Evolutionary conservation across 2,113 vertebrate genomes (phyloP).

Genomic region (Macroglossus sobrinus): DNA sequence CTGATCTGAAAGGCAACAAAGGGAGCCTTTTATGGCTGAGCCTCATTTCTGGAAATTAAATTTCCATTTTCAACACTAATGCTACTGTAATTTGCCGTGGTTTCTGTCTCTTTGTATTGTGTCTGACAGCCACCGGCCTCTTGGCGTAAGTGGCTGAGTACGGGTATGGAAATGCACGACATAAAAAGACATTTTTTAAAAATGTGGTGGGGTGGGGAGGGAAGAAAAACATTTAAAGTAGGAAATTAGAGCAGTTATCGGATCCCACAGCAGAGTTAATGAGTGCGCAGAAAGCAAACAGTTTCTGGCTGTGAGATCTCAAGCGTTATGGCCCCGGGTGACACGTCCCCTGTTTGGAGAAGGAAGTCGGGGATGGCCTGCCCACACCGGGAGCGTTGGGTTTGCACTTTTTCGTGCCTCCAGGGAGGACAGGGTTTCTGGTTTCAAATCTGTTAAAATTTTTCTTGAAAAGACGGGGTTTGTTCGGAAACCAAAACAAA

Average conservation of each 20-base stretch:
- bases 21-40: constrained; percentile 81
- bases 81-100: constrained; percentile 79
- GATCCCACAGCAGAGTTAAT: constrained; percentile 85
- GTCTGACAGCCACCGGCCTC: constrained; percentile 79
- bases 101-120: constrained; percentile 81
- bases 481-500: constrained; percentile 85
- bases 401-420: constrained; percentile 84
- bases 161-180: constrained; percentile 77
- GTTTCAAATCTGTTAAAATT: constrained; percentile 84
- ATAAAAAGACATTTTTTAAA: constrained; percentile 81
- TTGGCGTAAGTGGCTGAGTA: constrained; percentile 77
- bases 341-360: constrained; percentile 82
- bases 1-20: constrained; percentile 81
- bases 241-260: constrained; percentile 86
- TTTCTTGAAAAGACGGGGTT: constrained; percentile 84
- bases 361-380: constrained; percentile 84
- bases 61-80: constrained; percentile 84
- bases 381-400: constrained; percentile 84
- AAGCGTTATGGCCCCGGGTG: constrained; percentile 76
- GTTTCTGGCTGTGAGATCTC: constrained; percentile 78
- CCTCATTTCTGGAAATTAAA: constrained; percentile 83
- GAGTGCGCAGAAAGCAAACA: constrained; percentile 84
- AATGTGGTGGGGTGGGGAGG: constrained; percentile 53
- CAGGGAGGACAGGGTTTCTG: constrained; percentile 84
- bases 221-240: constrained; percentile 87